Evolutionary conservation across 1,140 invertebrate species (phyloP).

Genomic region (Procambarus virginalis): DNA sequence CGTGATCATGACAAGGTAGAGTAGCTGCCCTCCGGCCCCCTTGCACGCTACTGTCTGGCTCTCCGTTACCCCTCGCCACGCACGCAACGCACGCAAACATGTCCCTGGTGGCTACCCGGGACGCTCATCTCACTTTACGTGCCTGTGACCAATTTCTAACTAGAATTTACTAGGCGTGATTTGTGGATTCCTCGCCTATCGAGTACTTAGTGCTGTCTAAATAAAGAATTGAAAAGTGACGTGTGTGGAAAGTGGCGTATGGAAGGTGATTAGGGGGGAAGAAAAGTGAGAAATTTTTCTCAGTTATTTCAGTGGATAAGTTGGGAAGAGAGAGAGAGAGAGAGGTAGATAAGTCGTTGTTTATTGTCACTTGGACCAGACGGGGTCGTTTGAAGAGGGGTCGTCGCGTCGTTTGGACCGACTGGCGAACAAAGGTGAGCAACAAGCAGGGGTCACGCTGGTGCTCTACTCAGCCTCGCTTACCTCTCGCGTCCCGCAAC

Average conservation of each 20-base stretch:
- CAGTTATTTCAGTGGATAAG: not conserved
- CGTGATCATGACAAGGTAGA: conserved; percentile 25
- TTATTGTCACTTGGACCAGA: not conserved
- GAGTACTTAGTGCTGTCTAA: not conserved
- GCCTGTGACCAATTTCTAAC: not conserved
- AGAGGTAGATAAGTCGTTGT: conserved; percentile 1
- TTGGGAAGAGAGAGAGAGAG: not conserved
- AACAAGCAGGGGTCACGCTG: conserved; percentile 23
- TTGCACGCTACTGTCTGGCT: not conserved
- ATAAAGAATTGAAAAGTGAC: no score
- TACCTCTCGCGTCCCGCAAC: not conserved
- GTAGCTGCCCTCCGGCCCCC: not conserved
- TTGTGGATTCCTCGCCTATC: not conserved
- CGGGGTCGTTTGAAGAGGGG: not conserved
- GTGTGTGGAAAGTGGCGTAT: not conserved
- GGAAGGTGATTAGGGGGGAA: not conserved
- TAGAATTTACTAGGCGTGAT: not conserved
- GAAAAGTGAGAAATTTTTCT: not conserved
- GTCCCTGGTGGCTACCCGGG: conserved; percentile 2
- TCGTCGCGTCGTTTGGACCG: not conserved
- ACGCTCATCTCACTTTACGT: not conserved
- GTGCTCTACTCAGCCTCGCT: not conserved
- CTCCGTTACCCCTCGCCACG: not conserved
- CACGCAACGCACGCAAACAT: not conserved
- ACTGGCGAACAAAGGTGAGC: conserved; percentile 14